Percentiles rank a stretch among this genome's conserved stretches.
Conservation (phyloP, 1,140 invertebrate genomes). For the Pseudomyrmex cubaensis region DNA sequence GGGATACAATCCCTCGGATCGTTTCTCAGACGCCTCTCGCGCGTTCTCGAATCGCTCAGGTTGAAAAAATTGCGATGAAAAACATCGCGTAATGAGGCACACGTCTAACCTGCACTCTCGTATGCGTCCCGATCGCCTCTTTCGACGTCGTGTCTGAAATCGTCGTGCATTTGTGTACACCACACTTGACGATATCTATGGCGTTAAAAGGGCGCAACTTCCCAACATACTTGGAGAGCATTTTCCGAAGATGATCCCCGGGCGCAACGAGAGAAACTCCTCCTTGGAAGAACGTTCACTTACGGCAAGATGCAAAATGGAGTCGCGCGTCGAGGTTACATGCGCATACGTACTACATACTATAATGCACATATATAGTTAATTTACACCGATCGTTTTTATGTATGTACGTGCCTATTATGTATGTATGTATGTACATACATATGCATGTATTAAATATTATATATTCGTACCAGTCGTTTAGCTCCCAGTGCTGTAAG, state of each 20-base stretch:
- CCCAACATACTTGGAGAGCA: constrained; percentile 58
- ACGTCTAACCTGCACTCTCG: constrained; percentile 82
- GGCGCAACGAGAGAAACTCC: background rate
- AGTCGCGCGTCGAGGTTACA: constrained; percentile 8
- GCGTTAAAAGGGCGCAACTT: constrained; percentile 50
- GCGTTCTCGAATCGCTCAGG: background rate
- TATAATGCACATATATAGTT: background rate
- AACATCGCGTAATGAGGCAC: constrained; percentile 31
- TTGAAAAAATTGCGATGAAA: background rate
- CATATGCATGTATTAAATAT: no score
- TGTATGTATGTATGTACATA: no score
- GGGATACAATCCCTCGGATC: no score
- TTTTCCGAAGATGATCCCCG: constrained; percentile 20
- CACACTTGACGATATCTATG: constrained; percentile 40
- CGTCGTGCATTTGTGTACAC: constrained; percentile 74
- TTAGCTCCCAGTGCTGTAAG: no score
- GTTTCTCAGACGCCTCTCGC: background rate
- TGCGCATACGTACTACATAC: no score
- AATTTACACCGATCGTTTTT: no score
- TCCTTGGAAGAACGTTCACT: background rate
- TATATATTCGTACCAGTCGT: no score
- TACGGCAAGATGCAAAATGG: constrained; percentile 43
- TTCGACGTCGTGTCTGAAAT: constrained; percentile 74
- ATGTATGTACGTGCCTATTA: no score
- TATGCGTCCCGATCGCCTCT: constrained; percentile 74